Conservation (phyloP, 2,113 vertebrate species). For the Taurulus bubalis region DNA sequence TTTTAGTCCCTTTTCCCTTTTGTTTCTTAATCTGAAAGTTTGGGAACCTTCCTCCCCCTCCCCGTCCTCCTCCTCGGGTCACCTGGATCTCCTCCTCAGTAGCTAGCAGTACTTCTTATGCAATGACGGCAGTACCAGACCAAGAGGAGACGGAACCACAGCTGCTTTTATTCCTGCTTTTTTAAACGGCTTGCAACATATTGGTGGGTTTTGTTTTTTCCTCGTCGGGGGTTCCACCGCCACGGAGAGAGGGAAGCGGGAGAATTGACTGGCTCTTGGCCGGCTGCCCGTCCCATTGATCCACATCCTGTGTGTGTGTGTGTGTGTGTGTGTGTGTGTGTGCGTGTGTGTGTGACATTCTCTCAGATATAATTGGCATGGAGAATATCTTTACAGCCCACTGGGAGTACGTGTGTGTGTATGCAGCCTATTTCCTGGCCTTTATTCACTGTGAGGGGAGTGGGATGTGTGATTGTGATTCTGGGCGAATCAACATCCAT, state of each 20-base stretch:
- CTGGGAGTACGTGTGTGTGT: conserved; percentile 29
- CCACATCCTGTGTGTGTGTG: conserved; percentile 16
- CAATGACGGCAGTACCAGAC: too few species aligned
- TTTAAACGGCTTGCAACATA: too few species aligned
- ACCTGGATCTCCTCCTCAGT: too few species aligned
- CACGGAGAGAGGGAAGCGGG: conserved; percentile 15
- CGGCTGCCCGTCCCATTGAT: conserved; percentile 69
- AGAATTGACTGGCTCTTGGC: conserved; percentile 66
- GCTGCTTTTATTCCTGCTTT: too few species aligned
- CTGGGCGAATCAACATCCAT: conserved; percentile 36
- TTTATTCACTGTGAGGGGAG: conserved; percentile 40
- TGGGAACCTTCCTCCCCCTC: too few species aligned
- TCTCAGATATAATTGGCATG: conserved; percentile 69
- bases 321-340: conserved; percentile 19
- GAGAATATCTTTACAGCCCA: conserved; percentile 45
- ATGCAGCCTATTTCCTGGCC: conserved; percentile 22
- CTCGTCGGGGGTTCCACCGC: conserved; percentile 3
- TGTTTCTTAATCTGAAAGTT: too few species aligned
- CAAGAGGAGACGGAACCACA: too few species aligned
- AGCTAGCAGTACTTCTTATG: too few species aligned
- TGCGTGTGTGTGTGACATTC: conserved; percentile 47
- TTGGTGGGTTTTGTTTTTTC: too few species aligned
- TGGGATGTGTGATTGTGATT: conserved; percentile 12
- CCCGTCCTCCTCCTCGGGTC: too few species aligned
- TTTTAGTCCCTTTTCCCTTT: too few species aligned